A percentile compares a stretch with the other conserved stretches of the same genome.
These are phyloP conservation scores for Periplaneta americana DNA, from an alignment of 1,140 invertebrate species.

Conservation along the genomic window DNA sequence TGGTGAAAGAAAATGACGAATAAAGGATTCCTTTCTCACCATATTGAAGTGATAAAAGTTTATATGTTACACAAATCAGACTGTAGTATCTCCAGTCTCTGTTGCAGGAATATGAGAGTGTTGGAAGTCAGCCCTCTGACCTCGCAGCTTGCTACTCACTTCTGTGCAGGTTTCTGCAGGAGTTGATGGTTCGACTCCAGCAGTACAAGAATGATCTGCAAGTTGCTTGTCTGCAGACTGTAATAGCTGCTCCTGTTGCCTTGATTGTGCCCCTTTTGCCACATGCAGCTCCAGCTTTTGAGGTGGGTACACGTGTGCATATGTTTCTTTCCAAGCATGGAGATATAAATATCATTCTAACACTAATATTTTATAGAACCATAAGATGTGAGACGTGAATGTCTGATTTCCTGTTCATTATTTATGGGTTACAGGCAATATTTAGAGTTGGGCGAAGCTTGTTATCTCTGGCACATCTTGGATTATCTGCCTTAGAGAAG, in stretches of 20 bases:
- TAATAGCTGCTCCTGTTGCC: slow-evolving; percentile 48
- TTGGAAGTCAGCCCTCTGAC: neutral
- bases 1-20: too few species aligned
- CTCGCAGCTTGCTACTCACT: neutral
- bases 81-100: too few species aligned
- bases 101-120: slow-evolving; percentile 3
- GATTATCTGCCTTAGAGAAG: slow-evolving; percentile 49
- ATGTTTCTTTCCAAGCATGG: neutral
- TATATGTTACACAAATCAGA: too few species aligned
- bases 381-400: too few species aligned
- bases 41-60: too few species aligned
- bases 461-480: slow-evolving; percentile 49
- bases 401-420: too few species aligned
- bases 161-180: slow-evolving; percentile 38
- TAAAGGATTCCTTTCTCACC: too few species aligned
- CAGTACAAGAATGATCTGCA: slow-evolving; percentile 46
- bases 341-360: neutral
- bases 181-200: slow-evolving; percentile 47
- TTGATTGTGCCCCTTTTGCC: slow-evolving; percentile 45
- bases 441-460: slow-evolving; percentile 52
- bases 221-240: slow-evolving; percentile 41
- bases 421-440: slow-evolving; percentile 49
- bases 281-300: slow-evolving; percentile 19
- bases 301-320: too few species aligned
- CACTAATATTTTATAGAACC: neutral